These are phyloP conservation scores for rat (Rattus norvegicus) DNA, from an alignment of 2,113 vertebrate genomes.

Conservation along the genomic window DNA sequence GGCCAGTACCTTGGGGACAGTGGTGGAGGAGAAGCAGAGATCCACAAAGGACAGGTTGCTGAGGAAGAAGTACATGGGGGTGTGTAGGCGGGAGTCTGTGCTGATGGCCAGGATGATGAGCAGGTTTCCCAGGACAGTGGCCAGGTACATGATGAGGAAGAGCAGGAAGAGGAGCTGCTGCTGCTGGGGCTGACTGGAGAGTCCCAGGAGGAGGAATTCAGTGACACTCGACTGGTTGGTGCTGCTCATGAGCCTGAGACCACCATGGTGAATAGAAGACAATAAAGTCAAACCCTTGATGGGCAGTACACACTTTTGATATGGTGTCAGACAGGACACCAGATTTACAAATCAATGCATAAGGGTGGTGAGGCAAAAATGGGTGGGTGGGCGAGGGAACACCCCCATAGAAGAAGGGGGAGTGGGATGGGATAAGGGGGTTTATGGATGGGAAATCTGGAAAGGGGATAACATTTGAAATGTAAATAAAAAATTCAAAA, in stretches of 20 bases:
- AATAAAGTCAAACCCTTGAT: no score
- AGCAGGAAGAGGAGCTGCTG: constrained; percentile 73
- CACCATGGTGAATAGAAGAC: no score
- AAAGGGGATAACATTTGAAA: no score
- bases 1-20: background rate
- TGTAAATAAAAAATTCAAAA: no score
- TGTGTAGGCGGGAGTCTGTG: constrained; percentile 6
- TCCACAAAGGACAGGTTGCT: background rate
- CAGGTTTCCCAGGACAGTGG: constrained; percentile 5
- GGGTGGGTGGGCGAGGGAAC: no score
- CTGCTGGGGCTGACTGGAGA: constrained; percentile 63
- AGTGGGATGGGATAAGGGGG: no score
- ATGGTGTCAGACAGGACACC: no score
- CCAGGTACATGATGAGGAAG: constrained; percentile 75
- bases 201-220: constrained; percentile 71
- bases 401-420: no score
- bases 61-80: constrained; percentile 21
- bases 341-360: no score
- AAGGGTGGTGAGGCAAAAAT: no score
- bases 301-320: no score
- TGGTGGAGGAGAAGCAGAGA: background rate
- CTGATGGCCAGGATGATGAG: background rate
- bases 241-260: background rate
- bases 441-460: no score
- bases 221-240: constrained; percentile 17